phyloP scores from a whole-genome alignment of 2,113 vertebrate species.

The Proterorhinus semilunaris region DNA sequence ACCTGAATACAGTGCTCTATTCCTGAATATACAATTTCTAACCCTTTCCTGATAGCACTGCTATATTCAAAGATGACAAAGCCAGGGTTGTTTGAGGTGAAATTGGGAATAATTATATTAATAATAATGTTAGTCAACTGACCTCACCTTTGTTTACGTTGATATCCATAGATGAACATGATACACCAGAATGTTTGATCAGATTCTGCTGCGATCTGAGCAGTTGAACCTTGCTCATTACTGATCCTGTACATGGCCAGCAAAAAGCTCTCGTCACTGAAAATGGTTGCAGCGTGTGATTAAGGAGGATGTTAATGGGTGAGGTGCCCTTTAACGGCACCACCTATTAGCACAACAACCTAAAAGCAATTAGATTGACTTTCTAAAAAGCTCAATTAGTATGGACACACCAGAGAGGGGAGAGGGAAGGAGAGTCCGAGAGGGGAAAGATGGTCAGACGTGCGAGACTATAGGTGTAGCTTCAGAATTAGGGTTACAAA shows the following conservation, averaged over 20 bases:
- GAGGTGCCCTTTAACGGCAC: slow-evolving; percentile 57
- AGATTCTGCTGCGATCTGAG: slow-evolving; percentile 41
- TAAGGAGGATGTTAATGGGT: slow-evolving; percentile 30
- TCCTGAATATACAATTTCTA: too few relatives aligned
- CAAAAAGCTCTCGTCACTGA: slow-evolving; percentile 1
- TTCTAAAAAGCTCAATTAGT: slow-evolving; percentile 71
- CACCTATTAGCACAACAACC: slow-evolving; percentile 66
- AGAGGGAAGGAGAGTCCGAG: not conserved
- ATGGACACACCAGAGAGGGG: slow-evolving; percentile 10
- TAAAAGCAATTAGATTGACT: slow-evolving; percentile 73
- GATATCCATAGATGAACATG: too few relatives aligned
- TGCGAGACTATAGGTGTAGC: not conserved
- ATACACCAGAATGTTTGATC: not conserved
- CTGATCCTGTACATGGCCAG: slow-evolving; percentile 48
- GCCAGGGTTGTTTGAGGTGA: too few relatives aligned
- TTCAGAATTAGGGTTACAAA: too few relatives aligned
- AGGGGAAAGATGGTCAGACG: not conserved
- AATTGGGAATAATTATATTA: too few relatives aligned
- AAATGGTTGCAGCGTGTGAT: slow-evolving; percentile 53
- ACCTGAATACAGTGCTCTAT: too few relatives aligned
- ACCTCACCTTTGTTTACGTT: too few relatives aligned
- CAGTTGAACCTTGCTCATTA: slow-evolving; percentile 62
- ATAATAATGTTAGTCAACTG: too few relatives aligned
- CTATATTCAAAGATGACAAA: too few relatives aligned
- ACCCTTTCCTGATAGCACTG: too few relatives aligned